Base-by-base conservation (phyloP, 1,140 invertebrate genomes). In the Zaprionus gabonicus region DNA sequence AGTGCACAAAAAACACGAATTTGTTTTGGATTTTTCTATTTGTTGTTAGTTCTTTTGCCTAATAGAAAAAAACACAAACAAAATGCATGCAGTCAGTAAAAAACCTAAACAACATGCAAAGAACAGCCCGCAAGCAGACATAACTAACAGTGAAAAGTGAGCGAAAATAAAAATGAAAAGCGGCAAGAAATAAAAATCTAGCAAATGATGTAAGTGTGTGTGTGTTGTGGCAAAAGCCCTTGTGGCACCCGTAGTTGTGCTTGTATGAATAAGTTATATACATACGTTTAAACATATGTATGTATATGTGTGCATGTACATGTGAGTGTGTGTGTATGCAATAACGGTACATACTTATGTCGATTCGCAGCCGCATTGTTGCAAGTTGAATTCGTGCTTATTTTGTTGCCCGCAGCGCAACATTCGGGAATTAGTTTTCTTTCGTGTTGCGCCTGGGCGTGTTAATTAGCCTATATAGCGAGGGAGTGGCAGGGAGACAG, bases 141-240 rank as follows among this genome's bases (percentile, higher is more conserved):
- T 88, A 87, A 88, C 83, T 88, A 87, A 88, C 80, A 83, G 73
- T 87, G 83, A 86, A 80, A 85, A 82, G 82, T 82, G 73, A 82
- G 83, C 75, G 78, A 62, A 46, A 38, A 78, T 76, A 82, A 78
- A 85, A 85, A 81, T 78, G 75, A 57, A 77, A 81, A 78, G 78
- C 49, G 31, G 69, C 20, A 51, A 66, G 36, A 78, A 58, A 65
- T 31, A 70, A 71, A 65, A 65, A 53, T 34, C 36, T 10, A 64
- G 70, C 78, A 75, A 78, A 77, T 81, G 76, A 74, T 78, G 74
- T 57, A 71, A 64, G 25, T 76, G 65, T 77, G 38, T 77, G 38
- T 46, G 46, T 73, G 41, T 44, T 23, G 36, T 4, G 36, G 36
- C 36, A 38, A 38, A 38, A 38, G 13, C 36, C 36, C 36, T 38